These are phyloP conservation scores for Gymnorhina tibicen DNA, from an alignment of 2,113 vertebrate species.

Conservation along the genomic window DNA sequence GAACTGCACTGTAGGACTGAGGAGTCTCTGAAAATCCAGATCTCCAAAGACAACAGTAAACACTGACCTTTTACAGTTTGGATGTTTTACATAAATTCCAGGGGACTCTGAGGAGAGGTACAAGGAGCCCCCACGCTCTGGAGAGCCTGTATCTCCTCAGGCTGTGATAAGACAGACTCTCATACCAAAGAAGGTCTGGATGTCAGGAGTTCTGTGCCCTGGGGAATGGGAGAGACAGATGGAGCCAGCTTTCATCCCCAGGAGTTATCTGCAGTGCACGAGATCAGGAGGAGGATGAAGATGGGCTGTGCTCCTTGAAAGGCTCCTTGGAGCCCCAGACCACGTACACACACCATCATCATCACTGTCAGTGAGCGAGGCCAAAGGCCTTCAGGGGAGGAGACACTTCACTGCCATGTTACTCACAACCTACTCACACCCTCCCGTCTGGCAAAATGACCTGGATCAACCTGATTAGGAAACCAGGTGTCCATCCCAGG, in stretches of 20 bases:
- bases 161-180: constrained; percentile 1
- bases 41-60: neutral
- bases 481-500: neutral
- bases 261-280: neutral
- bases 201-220: neutral
- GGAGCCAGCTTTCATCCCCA: neutral
- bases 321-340: neutral
- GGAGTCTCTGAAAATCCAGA: neutral
- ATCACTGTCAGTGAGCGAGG: fast-evolving
- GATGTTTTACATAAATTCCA: neutral
- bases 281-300: neutral
- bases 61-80: neutral
- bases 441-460: fast-evolving
- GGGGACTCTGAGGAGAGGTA: neutral
- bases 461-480: fast-evolving
- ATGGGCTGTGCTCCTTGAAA: neutral
- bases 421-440: neutral
- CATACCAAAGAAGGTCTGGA: constrained; percentile 59
- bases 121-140: neutral
- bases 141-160: neutral
- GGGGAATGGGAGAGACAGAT: neutral
- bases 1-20: neutral
- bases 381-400: neutral
- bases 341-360: neutral
- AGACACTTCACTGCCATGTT: fast-evolving